These are phyloP conservation scores for Dipodomys ordii DNA, from an alignment of 2,113 vertebrate genomes.

Conservation along the genomic window DNA sequence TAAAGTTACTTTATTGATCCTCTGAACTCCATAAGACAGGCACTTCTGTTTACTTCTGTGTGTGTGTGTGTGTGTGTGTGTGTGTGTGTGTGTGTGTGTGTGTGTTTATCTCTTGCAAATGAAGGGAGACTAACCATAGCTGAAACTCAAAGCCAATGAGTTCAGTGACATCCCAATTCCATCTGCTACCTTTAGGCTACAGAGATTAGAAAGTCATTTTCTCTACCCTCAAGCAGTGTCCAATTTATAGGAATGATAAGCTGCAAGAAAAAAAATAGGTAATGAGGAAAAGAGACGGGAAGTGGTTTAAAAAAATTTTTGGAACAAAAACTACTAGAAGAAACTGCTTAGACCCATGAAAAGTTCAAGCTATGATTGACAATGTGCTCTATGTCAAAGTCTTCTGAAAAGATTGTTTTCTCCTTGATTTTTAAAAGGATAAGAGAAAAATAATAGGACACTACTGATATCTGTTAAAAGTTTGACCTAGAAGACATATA, in stretches of 20 bases:
- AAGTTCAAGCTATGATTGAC: neutral
- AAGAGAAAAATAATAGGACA: neutral
- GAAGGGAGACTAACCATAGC: neutral
- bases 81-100: too few relatives aligned
- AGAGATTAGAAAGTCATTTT: conserved; percentile 26
- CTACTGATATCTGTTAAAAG: neutral
- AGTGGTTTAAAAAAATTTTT: conserved; percentile 18
- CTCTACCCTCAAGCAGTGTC: conserved; percentile 42
- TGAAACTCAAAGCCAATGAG: neutral
- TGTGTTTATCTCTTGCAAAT: neutral
- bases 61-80: too few relatives aligned
- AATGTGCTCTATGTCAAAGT: neutral
- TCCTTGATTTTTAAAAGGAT: neutral
- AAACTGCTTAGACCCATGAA: neutral
- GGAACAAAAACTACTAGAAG: neutral
- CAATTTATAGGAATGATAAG: conserved; percentile 19
- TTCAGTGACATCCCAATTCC: neutral
- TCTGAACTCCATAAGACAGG: neutral
- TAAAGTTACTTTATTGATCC: neutral
- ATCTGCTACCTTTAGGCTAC: neutral
- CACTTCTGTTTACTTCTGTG: neutral
- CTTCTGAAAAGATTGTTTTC: conserved; percentile 16
- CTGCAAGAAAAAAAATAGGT: neutral
- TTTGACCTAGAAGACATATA: conserved; percentile 34
- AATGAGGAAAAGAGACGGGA: conserved; percentile 34